phyloP scores from a whole-genome alignment of 2,113 vertebrate species.

The Lycocorax pyrrhopterus region DNA sequence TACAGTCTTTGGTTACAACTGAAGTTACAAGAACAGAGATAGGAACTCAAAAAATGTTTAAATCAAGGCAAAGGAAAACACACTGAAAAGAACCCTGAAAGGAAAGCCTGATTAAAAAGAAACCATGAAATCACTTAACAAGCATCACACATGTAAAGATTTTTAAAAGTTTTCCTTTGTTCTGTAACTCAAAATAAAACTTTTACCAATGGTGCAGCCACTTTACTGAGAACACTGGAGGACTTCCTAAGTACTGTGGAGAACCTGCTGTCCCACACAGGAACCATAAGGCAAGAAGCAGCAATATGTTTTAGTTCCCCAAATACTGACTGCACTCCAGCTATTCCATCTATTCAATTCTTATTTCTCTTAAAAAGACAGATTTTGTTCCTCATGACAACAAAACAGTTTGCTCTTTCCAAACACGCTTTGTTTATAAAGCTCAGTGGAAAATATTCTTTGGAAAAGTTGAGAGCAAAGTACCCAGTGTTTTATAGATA shows the following conservation, averaged over 20 bases:
- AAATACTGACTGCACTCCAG: not conserved
- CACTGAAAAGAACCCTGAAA: not conserved
- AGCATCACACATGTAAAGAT: not conserved
- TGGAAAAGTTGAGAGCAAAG: not conserved
- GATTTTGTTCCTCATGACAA: not conserved
- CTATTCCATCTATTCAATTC: not conserved
- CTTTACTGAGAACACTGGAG: not conserved
- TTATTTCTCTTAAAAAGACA: not conserved
- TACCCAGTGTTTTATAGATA: not conserved
- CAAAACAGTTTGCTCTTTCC: not conserved
- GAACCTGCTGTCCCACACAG: not conserved
- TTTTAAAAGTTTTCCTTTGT: not conserved
- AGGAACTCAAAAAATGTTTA: not conserved
- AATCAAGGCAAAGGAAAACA: not conserved
- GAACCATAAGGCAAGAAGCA: not conserved
- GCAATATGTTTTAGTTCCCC: not conserved
- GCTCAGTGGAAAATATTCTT: not conserved
- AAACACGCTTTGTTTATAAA: not conserved
- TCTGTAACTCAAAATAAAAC: not conserved
- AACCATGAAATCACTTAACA: not conserved
- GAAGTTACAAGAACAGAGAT: not conserved
- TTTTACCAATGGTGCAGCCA: not conserved
- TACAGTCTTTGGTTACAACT: not conserved
- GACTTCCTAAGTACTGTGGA: not conserved
- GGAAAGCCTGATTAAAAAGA: not conserved